These are phyloP conservation scores for Lochmaea crataegi DNA, from an alignment of 2,888 invertebrate species.

Conservation along the genomic window DNA sequence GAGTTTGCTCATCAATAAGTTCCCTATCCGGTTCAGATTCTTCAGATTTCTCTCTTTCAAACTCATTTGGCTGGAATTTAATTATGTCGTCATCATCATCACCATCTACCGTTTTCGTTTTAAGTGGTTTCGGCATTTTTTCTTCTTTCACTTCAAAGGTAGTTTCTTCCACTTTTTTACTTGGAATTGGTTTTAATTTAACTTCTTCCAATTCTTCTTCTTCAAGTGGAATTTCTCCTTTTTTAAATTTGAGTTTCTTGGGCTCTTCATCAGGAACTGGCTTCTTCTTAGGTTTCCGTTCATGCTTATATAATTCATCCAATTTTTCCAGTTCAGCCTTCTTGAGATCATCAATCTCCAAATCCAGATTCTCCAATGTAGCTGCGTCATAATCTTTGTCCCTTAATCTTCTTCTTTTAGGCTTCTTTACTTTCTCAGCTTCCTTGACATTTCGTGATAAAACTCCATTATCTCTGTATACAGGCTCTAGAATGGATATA, in stretches of 20 bases:
- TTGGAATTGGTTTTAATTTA: conserved; percentile 59
- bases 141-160: conserved; percentile 51
- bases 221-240: conserved; percentile 60
- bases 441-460: conserved; percentile 68
- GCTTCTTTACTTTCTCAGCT: conserved; percentile 60
- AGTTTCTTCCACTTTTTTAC: conserved; percentile 51
- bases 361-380: conserved; percentile 65
- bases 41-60: conserved; percentile 61
- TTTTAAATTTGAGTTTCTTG: conserved; percentile 58
- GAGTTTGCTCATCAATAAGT: background rate
- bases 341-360: conserved; percentile 63
- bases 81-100: conserved; percentile 32
- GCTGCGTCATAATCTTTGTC: conserved; percentile 61
- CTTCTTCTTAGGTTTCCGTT: conserved; percentile 51
- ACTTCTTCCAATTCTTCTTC: conserved; percentile 58
- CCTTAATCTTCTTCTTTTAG: conserved; percentile 61
- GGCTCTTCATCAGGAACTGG: conserved; percentile 47
- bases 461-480: conserved; percentile 62
- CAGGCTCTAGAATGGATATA: conserved; percentile 60
- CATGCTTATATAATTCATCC: conserved; percentile 57
- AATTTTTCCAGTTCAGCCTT: conserved; percentile 61
- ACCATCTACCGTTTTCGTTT: conserved; percentile 23
- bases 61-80: conserved; percentile 62
- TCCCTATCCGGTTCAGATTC: conserved; percentile 58
- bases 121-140: conserved; percentile 50